Evolutionary conservation across 2,797 vertebrate species (phyloP), one percentile per base, ranked within the genome.

Genomic region (Philypnodon macrostomus): DNA sequence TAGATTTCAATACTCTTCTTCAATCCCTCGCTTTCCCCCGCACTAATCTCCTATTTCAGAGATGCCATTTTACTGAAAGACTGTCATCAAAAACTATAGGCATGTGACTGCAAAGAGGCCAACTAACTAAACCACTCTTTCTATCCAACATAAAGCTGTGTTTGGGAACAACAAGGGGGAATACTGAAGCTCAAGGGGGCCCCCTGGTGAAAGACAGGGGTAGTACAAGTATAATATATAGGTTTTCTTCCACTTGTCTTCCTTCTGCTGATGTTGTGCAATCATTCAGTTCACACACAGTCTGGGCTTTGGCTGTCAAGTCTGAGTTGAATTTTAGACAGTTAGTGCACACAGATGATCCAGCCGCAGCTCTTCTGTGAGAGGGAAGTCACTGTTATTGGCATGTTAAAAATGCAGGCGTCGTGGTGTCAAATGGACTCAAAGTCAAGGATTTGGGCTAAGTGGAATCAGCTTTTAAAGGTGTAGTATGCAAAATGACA

Each of bases 161-260:
- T 64, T 63, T 52, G 15, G 49, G n/a, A 53, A 51, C 33, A 53
- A 51, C 0, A 39, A 14, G 12, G 16, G 47, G 10, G 13, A 36
- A 65, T 54, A 53, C 29, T 70, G 63, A 79, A 83, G 80, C 81
- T 51, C 83, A 72, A 85, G 67, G 70, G 75, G 66, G 69, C 80
- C 86, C 85, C 85, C 86, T 77, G 68, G 65, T 84, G 86, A 47
- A 32, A 38, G 54, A 6, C 6, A 11, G 7, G 0, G 27, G 62
- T 35, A 70, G 4, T 53, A 59, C 56, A 51, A n/a, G n/a, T n/a
- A n/a, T n/a, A n/a, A n/a, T 7, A 5, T 62, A 7, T 64, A 59
- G 53, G 60, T 53, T 58, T 23, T 47, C 30, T 21, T 50, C 36
- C 11, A 4, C 30, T 15, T n/a, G n/a, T n/a, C 4, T 36, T 42